Evolutionary conservation across 2,888 invertebrate species (phyloP), one percentile per base, ranked within the genome.

Genomic region (Pollenia amentaria): DNA sequence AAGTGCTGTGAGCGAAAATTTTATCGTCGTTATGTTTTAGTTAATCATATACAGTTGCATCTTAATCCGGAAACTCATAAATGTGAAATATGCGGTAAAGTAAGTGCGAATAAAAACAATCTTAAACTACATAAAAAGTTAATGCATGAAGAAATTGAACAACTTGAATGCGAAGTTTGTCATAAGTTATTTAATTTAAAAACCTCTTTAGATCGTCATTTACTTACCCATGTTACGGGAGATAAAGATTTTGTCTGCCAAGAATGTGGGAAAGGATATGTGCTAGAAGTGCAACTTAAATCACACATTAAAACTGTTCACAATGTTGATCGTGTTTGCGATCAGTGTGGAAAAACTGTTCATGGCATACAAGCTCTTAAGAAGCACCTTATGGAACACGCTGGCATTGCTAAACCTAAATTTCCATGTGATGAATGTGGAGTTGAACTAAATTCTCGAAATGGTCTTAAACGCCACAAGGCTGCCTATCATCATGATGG

Each of bases 41-140:
- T 88, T 1, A 88, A 89, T 46, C 90, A 90, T 51, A 75, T 90
- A 29, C 51, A 86, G 6, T 21, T 88, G 0, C 90, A 90, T 42
- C 57, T 89, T n/a, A 81, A 90, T 84, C 89, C 89, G 0, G 88
- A 89, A 14, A 73, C 77, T 3, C 89, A 86, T 60, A 89, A 90
- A 46, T 90, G 90, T 53, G n/a, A 77, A 6, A 67, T 82, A 73
- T 89, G 89, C 42, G 87, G 87, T 7, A 80, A 77, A 44, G 80
- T 86, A 29, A 80, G 88, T 21, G 65, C 88, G 1, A 88, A 88
- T 44, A 86, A 81, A 4, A 80, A 85, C 1, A 82, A 85, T 11
- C 75, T 89, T 0, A 69, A 70, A 7, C 53, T 70, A 8, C 90
- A 90, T 81, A 88, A 87, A 51, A 87, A 87, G 46, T 73, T 84